Evolutionary conservation across 2,888 invertebrate species (phyloP), one percentile per base, ranked within the genome.

Genomic region (Xylophagus ater): DNA sequence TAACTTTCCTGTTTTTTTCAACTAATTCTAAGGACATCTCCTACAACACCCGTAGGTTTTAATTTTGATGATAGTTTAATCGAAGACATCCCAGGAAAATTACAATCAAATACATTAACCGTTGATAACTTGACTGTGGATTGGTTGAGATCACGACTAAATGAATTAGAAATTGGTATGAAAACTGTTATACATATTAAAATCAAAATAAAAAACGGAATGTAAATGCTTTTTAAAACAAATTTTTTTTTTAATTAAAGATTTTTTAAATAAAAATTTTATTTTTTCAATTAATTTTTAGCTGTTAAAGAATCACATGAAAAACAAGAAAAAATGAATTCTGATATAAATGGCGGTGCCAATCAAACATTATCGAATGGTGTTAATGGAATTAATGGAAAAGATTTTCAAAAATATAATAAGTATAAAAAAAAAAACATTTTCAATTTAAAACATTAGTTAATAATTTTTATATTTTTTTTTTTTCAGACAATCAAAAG

Each of bases 81-180:
- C 23, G 86, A 89, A 54, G 88, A 90, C 53, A 86, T 87, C 37
- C 83, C 83, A 35, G 89, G 90, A 7, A 85, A 84, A 61, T 70
- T 90, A 34, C 74, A 81, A 53, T 81, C 86, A n/a, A 87, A 87
- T 66, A 81, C 83, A 56, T 61, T 94, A 47, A 87, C 90, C 0
- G 86, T 93, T 1, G 92, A 94, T 62, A 92, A 92, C 62, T 72
- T 92, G 20, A 94, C 93, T 0, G 81, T 88, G 25, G 92, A 92
- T 55, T 85, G 85, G 81, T 65, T 94, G 40, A 76, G 86, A 52
- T 81, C 79, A 47, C 83, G 84, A 56, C 66, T 87, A 38, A 72
- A 70, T 12, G 88, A 89, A 51, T 61, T 89, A 45, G 89, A 89
- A 61, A n/a, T 28, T 21, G n/a, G n/a, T n/a, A n/a, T n/a, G n/a